These are phyloP conservation scores for Excalfactoria chinensis DNA, from an alignment of 2,113 vertebrate genomes.

Conservation along the genomic window DNA sequence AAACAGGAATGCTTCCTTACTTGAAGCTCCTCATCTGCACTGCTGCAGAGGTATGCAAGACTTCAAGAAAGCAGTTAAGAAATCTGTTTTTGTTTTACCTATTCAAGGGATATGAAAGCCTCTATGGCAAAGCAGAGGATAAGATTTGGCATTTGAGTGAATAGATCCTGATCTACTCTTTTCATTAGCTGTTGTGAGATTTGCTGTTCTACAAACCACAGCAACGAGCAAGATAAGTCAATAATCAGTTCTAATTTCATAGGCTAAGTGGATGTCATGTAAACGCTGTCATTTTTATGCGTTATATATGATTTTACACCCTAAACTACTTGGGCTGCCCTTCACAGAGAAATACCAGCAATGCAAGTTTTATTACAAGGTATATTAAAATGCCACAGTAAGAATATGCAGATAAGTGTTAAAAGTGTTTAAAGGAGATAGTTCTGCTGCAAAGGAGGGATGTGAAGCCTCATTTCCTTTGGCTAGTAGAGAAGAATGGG, in stretches of 20 bases:
- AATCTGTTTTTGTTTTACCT: background rate
- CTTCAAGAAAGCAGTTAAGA: background rate
- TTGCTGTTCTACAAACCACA: background rate
- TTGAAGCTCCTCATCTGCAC: background rate
- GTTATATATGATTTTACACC: background rate
- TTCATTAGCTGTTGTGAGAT: accelerated
- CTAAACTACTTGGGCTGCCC: background rate
- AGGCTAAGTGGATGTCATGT: background rate
- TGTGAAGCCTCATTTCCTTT: background rate
- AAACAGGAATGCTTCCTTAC: background rate
- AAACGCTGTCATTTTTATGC: background rate
- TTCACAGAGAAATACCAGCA: background rate
- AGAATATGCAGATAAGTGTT: background rate
- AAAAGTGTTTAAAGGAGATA: background rate
- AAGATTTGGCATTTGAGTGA: background rate
- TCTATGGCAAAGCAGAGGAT: background rate
- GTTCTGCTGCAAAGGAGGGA: background rate
- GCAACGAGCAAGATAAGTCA: background rate
- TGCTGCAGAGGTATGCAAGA: background rate
- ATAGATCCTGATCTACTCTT: background rate
- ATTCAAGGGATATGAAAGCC: background rate
- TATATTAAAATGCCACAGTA: background rate
- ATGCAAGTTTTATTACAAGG: background rate
- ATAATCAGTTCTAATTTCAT: background rate
- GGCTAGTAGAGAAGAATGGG: background rate